phyloP scores from a whole-genome alignment of 2,888 invertebrate species.

The Pollenia angustigena region DNA sequence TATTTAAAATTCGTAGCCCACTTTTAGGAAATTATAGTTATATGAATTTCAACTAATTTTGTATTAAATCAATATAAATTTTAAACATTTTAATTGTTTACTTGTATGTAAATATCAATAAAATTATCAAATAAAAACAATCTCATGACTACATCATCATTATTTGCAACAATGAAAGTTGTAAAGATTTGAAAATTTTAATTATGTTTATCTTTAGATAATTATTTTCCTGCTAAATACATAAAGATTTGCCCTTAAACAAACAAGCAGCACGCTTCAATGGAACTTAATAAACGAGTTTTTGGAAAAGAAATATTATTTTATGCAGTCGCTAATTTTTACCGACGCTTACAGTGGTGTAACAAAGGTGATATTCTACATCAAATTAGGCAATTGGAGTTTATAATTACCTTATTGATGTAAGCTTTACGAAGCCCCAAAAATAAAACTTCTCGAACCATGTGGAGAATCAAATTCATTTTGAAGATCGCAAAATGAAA shows the following conservation, averaged over 20 bases:
- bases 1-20: too few species aligned
- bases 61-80: not conserved
- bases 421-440: too few species aligned
- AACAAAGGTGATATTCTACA: too few species aligned
- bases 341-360: too few species aligned
- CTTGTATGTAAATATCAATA: not conserved
- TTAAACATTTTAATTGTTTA: not conserved
- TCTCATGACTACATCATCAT: not conserved
- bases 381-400: too few species aligned
- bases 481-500: too few species aligned
- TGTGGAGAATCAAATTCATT: too few species aligned
- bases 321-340: too few species aligned
- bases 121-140: conserved; percentile 1
- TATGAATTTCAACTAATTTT: not conserved
- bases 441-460: too few species aligned
- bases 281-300: not conserved
- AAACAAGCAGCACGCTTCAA: not conserved
- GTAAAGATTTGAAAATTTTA: conserved; percentile 49
- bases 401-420: too few species aligned
- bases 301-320: too few species aligned
- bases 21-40: too few species aligned
- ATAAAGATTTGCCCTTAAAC: not conserved
- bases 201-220: conserved; percentile 58
- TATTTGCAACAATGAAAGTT: not conserved
- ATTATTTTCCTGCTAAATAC: conserved; percentile 20